Evolutionary conservation across 2,797 vertebrate species (phyloP).

Genomic region (Mastacembelus armatus): DNA sequence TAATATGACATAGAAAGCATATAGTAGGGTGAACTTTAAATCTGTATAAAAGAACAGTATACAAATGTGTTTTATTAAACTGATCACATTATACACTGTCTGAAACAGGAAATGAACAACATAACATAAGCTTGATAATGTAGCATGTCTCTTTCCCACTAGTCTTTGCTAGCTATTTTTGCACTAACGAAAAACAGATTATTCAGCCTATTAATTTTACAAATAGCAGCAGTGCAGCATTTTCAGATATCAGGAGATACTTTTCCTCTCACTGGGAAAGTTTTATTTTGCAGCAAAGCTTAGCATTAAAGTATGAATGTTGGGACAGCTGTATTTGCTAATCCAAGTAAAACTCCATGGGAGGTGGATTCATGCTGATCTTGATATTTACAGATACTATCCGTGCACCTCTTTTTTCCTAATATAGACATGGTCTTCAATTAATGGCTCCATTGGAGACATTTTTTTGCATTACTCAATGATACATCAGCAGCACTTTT

Average conservation of each 20-base stretch:
- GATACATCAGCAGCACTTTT: slow-evolving; percentile 8
- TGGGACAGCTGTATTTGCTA: slow-evolving; percentile 45
- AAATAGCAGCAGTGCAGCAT: slow-evolving; percentile 49
- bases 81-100: neutral
- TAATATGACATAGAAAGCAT: slow-evolving; percentile 10
- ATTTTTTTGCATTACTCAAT: slow-evolving; percentile 3
- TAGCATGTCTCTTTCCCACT: too few species aligned
- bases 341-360: slow-evolving; percentile 31
- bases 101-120: too few species aligned
- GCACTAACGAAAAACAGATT: slow-evolving; percentile 3
- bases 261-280: slow-evolving; percentile 32
- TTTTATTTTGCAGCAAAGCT: slow-evolving; percentile 42
- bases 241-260: slow-evolving; percentile 45
- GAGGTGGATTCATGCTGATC: slow-evolving; percentile 46
- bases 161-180: slow-evolving; percentile 12
- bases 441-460: slow-evolving; percentile 21
- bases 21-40: neutral
- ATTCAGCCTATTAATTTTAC: slow-evolving; percentile 47
- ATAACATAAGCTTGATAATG: neutral
- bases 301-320: slow-evolving; percentile 46
- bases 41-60: neutral
- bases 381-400: slow-evolving; percentile 39
- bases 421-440: slow-evolving; percentile 11
- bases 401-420: slow-evolving; percentile 8
- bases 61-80: neutral